Conservation (phyloP, 1,140 invertebrate species). For the Octopus sinensis region DNA sequence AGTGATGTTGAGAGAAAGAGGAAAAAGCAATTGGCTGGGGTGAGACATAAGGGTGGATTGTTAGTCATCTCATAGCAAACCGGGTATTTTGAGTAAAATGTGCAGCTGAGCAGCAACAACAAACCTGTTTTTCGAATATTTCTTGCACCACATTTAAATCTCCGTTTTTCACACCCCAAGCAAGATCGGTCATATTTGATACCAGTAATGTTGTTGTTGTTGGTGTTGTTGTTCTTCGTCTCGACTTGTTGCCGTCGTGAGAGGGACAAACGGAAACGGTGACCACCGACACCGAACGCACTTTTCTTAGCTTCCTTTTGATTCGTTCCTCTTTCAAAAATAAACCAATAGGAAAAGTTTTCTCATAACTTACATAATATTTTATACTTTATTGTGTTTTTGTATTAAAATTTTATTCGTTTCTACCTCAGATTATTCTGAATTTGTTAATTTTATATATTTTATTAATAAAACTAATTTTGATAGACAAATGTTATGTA, state of each 20-base stretch:
- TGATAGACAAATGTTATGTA: no score
- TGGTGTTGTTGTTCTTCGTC: not conserved
- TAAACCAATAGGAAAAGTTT: slow-evolving; percentile 7
- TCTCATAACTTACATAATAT: not conserved
- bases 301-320: not conserved
- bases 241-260: not conserved
- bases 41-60: not conserved
- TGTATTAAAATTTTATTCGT: no score
- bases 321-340: not conserved
- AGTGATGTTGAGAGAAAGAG: no score
- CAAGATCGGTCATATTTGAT: slow-evolving; percentile 58
- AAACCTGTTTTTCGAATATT: slow-evolving; percentile 71
- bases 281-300: not conserved
- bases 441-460: no score
- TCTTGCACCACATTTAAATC: slow-evolving; percentile 87
- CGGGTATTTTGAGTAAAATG: no score
- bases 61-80: no score
- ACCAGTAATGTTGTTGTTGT: not conserved
- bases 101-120: not conserved
- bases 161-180: slow-evolving; percentile 92
- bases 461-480: no score
- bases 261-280: not conserved
- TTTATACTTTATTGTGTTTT: no score
- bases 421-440: no score
- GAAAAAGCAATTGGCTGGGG: not conserved